phyloP scores from a whole-genome alignment of 2,113 vertebrate genomes.

The Uropsilus gracilis region DNA sequence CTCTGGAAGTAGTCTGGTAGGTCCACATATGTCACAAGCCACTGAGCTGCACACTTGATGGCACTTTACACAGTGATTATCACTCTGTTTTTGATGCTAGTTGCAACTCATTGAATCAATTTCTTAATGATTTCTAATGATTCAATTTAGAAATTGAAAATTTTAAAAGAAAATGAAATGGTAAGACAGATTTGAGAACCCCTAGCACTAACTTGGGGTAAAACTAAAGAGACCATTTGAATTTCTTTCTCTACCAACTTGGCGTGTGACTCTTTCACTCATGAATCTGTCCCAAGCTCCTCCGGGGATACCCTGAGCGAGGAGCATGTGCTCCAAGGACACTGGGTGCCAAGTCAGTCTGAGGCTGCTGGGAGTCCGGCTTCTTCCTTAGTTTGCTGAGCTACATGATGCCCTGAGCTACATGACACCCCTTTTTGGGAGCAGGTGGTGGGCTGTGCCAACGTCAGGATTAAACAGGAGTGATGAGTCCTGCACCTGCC shows the following conservation, averaged over 20 bases:
- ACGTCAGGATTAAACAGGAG: no score
- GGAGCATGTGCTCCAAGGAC: not conserved
- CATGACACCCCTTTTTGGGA: no score
- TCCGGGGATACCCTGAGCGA: not conserved
- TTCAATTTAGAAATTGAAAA: not conserved
- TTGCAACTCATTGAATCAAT: no score
- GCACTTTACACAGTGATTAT: not conserved
- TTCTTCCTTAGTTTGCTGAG: no score
- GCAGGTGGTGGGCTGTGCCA: no score
- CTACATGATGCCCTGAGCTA: no score
- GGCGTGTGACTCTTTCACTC: no score
- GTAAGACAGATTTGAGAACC: not conserved
- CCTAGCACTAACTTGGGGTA: not conserved
- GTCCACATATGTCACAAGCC: not conserved
- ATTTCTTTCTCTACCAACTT: not conserved
- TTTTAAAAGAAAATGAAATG: not conserved
- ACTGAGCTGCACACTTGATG: rapidly evolving
- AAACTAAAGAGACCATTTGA: not conserved
- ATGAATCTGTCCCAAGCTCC: not conserved
- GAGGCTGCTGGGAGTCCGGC: no score
- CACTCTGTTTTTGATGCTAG: no score
- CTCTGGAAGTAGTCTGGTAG: rapidly evolving
- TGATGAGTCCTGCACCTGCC: no score
- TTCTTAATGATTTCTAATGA: no score
- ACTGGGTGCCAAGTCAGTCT: no score